Percentiles rank a stretch among this genome's conserved stretches.
These are phyloP conservation scores for Hypsopygia costalis DNA, from an alignment of 2,888 invertebrate genomes.

Conservation along the genomic window DNA sequence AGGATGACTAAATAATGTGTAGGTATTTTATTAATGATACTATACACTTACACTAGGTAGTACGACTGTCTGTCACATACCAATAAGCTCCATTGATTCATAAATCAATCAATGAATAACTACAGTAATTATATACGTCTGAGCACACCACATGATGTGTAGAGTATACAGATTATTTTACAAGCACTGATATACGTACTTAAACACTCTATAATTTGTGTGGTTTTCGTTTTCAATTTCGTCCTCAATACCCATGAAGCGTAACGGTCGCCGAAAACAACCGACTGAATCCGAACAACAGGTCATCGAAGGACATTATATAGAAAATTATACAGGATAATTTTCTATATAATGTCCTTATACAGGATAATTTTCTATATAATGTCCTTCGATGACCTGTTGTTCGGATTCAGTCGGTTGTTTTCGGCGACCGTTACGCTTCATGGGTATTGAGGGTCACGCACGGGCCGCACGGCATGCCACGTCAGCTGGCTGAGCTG, in stretches of 20 bases:
- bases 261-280: not conserved
- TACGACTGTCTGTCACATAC: no score
- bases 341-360: slow-evolving; percentile 4
- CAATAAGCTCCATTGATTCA: no score
- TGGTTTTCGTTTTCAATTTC: no score
- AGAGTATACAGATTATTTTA: no score
- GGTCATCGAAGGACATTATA: slow-evolving; percentile 5
- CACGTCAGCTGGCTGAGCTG: slow-evolving; percentile 2
- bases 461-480: not conserved
- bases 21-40: no score
- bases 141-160: no score
- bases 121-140: no score
- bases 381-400: slow-evolving; percentile 7
- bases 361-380: slow-evolving; percentile 3
- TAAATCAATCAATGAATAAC: no score
- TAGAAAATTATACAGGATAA: slow-evolving; percentile 2
- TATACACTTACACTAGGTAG: no score
- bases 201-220: no score
- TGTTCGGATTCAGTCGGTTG: slow-evolving; percentile 8
- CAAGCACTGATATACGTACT: no score
- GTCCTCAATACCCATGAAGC: slow-evolving; percentile 3
- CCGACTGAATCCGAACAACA: slow-evolving; percentile 10
- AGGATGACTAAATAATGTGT: no score
- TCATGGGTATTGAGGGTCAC: slow-evolving; percentile 4
- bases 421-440: slow-evolving; percentile 1